phyloP scores from a whole-genome alignment of 2,797 vertebrate genomes.

The Eremophila alpestris region DNA sequence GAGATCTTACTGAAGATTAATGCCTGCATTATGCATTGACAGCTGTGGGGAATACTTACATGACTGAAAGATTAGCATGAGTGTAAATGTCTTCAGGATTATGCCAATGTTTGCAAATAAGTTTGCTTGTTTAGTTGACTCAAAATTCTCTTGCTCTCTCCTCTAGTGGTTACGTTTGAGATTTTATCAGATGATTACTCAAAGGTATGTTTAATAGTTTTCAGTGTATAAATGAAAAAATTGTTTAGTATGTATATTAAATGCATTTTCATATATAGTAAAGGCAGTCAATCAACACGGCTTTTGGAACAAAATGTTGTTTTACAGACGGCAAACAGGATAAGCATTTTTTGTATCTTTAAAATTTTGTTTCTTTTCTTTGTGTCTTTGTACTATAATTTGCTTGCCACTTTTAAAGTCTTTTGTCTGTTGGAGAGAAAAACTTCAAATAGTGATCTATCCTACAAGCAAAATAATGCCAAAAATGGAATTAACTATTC shows the following conservation, averaged over 20 bases:
- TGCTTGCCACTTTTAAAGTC: not conserved
- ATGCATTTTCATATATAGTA: conserved; percentile 39
- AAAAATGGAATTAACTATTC: not conserved
- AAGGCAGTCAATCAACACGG: not conserved
- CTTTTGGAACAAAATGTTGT: not conserved
- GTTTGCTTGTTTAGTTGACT: conserved; percentile 7
- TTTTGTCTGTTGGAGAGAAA: not conserved
- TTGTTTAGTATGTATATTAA: conserved; percentile 7
- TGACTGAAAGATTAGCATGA: not conserved
- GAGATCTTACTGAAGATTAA: conserved; percentile 14
- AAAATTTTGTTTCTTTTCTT: conserved; percentile 6
- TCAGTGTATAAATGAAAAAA: conserved; percentile 3
- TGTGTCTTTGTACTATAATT: not conserved
- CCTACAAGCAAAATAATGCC: not conserved
- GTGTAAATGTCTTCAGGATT: not conserved
- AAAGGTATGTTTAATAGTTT: conserved; percentile 83
- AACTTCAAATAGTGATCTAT: not conserved
- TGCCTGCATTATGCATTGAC: not conserved
- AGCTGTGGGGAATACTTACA: conserved; percentile 14
- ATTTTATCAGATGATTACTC: conserved; percentile 98
- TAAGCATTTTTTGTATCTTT: not conserved
- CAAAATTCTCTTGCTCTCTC: conserved; percentile 61
- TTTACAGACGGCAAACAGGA: not conserved
- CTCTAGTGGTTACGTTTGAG: conserved; percentile 92
- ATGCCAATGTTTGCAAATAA: conserved; percentile 25